These are phyloP conservation scores for Luscinia luscinia DNA, from an alignment of 2,797 vertebrate genomes.

Conservation along the genomic window DNA sequence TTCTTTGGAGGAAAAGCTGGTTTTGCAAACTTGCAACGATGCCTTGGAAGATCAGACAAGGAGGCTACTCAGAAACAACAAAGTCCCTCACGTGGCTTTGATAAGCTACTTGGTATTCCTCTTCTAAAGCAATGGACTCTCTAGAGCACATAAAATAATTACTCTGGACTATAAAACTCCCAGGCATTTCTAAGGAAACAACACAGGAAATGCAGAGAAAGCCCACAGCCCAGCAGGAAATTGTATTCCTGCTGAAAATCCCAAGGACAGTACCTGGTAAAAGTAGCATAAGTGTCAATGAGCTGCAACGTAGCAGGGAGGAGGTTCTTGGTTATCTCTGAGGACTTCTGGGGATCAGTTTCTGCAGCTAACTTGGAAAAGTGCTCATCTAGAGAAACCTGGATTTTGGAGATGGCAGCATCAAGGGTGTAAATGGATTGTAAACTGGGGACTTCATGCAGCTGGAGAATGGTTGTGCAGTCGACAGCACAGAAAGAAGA, in stretches of 20 bases:
- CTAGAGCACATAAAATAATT: not conserved
- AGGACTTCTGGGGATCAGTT: slow-evolving; percentile 88
- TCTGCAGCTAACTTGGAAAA: slow-evolving; percentile 95
- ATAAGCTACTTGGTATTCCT: not conserved
- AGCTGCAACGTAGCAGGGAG: slow-evolving; percentile 94
- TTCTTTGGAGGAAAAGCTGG: not conserved
- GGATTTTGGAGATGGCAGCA: slow-evolving; percentile 96
- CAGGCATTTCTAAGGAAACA: not conserved
- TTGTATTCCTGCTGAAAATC: not conserved
- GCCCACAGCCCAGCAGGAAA: not conserved
- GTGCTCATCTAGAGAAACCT: slow-evolving; percentile 96
- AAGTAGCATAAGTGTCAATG: slow-evolving; percentile 91
- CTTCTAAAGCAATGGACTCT: not conserved
- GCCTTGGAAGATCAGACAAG: not conserved
- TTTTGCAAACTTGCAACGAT: not conserved
- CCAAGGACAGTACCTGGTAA: slow-evolving; percentile 84
- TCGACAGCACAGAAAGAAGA: slow-evolving; percentile 92
- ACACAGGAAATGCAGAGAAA: not conserved
- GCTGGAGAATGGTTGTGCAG: slow-evolving; percentile 87
- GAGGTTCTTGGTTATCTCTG: slow-evolving; percentile 95
- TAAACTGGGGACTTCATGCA: slow-evolving; percentile 92
- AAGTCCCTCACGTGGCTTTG: not conserved
- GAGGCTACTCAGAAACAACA: not conserved
- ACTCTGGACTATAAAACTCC: not conserved
- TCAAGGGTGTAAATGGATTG: slow-evolving; percentile 96